These are phyloP conservation scores for Parnassius mnemosyne DNA, from an alignment of 2,888 invertebrate genomes.

Conservation along the genomic window DNA sequence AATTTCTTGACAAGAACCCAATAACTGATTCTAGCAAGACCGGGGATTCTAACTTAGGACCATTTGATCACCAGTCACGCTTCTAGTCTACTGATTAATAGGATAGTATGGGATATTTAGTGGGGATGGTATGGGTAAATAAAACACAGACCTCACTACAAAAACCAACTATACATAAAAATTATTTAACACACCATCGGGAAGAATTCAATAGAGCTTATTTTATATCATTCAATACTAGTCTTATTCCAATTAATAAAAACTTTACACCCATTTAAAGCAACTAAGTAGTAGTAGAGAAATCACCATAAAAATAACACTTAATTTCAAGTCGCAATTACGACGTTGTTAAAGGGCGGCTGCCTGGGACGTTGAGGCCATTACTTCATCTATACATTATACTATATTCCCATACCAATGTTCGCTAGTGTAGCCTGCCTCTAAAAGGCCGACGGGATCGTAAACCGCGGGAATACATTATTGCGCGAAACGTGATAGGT, in stretches of 20 bases:
- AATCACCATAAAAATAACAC: conserved; percentile 81
- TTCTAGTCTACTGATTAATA: no score
- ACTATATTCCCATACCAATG: conserved; percentile 54
- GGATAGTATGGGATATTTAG: no score
- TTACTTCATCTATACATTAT: conserved; percentile 65
- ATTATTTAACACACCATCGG: conserved; percentile 11
- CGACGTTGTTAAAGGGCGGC: conserved; percentile 74
- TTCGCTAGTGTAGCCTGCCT: conserved; percentile 42
- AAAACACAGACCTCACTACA: no score
- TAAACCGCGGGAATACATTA: conserved; percentile 53
- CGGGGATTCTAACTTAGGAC: no score
- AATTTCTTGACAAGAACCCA: no score
- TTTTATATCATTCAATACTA: no score
- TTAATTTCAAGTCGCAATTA: conserved; percentile 79
- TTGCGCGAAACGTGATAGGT: not conserved
- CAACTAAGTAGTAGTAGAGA: conserved; percentile 78
- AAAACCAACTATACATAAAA: not conserved
- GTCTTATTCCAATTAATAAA: conserved; percentile 74
- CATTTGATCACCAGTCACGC: no score
- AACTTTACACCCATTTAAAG: conserved; percentile 75
- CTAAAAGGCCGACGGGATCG: conserved; percentile 57
- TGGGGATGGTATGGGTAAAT: no score
- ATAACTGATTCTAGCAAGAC: no score
- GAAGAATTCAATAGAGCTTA: conserved; percentile 15
- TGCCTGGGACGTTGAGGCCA: conserved; percentile 62